A percentile compares a stretch with the other conserved stretches of the same genome.
Conservation (phyloP, 2,888 invertebrate genomes). For the Cheilosia grossa region DNA sequence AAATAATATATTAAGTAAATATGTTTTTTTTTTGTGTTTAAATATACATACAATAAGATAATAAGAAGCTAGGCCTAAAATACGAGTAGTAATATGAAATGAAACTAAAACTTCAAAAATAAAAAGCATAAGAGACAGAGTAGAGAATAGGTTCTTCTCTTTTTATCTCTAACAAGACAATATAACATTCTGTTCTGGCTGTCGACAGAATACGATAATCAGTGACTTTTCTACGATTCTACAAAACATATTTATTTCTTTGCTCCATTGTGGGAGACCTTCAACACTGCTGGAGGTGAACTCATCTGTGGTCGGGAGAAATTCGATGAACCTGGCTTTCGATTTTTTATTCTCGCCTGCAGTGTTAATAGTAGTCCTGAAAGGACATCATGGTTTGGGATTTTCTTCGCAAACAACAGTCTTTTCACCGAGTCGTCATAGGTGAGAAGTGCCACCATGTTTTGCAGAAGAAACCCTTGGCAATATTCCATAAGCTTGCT, state of each 20-base stretch:
- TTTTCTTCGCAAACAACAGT: slow-evolving; percentile 93
- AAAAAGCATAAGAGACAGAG: slow-evolving; percentile 38
- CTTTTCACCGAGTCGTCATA: slow-evolving; percentile 96
- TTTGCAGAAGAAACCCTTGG: slow-evolving; percentile 94
- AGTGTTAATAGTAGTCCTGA: slow-evolving; percentile 91
- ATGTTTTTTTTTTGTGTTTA: slow-evolving; percentile 56
- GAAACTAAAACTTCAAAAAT: slow-evolving; percentile 40
- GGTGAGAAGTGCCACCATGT: slow-evolving; percentile 96
- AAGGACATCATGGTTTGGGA: slow-evolving; percentile 95
- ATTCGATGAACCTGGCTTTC: slow-evolving; percentile 81
- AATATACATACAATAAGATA: slow-evolving; percentile 72
- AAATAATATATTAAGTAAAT: slow-evolving; percentile 73
- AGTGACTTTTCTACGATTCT: slow-evolving; percentile 44
- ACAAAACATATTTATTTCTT: slow-evolving; percentile 55
- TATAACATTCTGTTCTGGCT: slow-evolving; percentile 28
- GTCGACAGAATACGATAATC: slow-evolving; percentile 9
- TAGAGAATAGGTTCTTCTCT: slow-evolving; percentile 54
- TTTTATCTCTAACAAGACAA: slow-evolving; percentile 58
- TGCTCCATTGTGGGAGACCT: slow-evolving; percentile 49
- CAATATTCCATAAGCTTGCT: slow-evolving; percentile 94
- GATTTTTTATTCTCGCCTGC: slow-evolving; percentile 91
- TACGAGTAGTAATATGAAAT: slow-evolving; percentile 29
- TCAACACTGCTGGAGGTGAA: slow-evolving; percentile 75
- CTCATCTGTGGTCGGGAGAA: slow-evolving; percentile 80
- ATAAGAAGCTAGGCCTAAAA: slow-evolving; percentile 44